Conservation (phyloP, 2,797 vertebrate genomes). For the Poliocrania exsul region DNA sequence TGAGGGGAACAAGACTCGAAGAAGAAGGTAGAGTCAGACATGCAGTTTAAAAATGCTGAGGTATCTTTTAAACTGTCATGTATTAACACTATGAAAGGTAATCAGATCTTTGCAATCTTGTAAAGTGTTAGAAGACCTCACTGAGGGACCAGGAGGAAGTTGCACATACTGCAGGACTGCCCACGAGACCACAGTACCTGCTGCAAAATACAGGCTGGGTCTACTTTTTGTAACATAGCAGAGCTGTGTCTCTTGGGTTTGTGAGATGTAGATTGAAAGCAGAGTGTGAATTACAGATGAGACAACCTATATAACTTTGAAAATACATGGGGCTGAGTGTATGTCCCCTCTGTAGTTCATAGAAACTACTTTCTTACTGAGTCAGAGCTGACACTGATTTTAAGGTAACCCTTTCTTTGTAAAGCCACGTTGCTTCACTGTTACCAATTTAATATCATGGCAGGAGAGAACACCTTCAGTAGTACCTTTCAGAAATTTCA, state of each 20-base stretch:
- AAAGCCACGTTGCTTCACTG: neutral
- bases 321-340: neutral
- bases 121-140: neutral
- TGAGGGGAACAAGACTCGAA: neutral
- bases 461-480: neutral
- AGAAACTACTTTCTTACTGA: neutral
- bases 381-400: neutral
- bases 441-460: neutral
- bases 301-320: neutral
- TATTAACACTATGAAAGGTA: neutral
- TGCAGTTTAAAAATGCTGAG: neutral
- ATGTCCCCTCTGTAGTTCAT: neutral
- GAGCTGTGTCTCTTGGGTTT: neutral
- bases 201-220: neutral
- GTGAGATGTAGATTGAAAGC: neutral
- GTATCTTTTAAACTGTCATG: neutral
- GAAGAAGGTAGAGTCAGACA: neutral
- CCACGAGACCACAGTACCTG: neutral
- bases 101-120: neutral
- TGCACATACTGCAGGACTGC: fast-evolving
- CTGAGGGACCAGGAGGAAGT: neutral
- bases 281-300: neutral
- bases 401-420: neutral
- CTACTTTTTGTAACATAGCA: neutral
- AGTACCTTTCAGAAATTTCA: neutral